Evolutionary conservation across 1,140 invertebrate genomes (phyloP).

Genomic region (Antheraea pernyi): DNA sequence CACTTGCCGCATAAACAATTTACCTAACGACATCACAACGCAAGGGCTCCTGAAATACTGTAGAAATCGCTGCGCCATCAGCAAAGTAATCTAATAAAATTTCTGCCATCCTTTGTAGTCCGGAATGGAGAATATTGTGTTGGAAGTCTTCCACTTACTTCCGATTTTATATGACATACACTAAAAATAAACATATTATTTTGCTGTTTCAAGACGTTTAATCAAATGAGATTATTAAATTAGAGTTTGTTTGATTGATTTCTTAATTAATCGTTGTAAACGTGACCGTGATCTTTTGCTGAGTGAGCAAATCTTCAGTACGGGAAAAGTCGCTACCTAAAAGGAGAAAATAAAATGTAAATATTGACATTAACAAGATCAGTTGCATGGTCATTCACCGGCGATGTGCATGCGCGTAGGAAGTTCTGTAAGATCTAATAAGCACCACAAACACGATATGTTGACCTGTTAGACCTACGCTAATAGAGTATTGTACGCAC

Average conservation of each 20-base stretch:
- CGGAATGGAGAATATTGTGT: background rate
- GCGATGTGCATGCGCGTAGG: background rate
- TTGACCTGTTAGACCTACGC: constrained; percentile 3
- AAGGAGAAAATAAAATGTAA: background rate
- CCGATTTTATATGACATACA: background rate
- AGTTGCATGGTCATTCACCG: background rate
- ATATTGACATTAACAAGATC: background rate
- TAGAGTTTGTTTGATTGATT: too few species aligned
- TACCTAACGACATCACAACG: background rate
- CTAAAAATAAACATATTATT: background rate
- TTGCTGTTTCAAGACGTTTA: too few species aligned
- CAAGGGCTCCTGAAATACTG: background rate
- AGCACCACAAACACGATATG: background rate
- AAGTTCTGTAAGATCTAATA: background rate
- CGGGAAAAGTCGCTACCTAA: background rate
- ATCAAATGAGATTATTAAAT: too few species aligned
- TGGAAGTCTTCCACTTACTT: background rate
- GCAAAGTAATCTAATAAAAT: background rate
- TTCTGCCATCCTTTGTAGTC: background rate
- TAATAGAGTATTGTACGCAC: constrained; percentile 2
- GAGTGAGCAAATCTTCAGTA: too few species aligned
- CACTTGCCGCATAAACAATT: background rate
- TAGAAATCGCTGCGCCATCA: constrained; percentile 1
- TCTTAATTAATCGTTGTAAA: too few species aligned
- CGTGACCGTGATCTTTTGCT: too few species aligned